A percentile compares a stretch with the other conserved stretches of the same genome.
These are phyloP conservation scores for Nyctibius bracteatus DNA, from an alignment of 2,113 vertebrate genomes.

Conservation along the genomic window DNA sequence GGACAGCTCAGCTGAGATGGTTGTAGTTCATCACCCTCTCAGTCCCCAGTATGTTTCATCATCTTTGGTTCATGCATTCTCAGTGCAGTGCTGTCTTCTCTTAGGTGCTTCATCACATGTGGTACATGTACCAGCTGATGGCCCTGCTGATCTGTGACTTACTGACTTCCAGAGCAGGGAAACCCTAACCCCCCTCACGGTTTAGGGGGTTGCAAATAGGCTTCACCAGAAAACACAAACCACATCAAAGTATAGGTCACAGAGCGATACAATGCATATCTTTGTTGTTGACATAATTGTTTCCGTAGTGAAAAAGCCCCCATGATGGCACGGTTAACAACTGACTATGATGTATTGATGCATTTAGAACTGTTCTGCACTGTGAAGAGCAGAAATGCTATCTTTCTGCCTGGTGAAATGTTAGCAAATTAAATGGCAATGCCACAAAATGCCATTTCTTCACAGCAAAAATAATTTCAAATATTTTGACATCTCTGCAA, in stretches of 20 bases:
- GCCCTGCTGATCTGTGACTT: background rate
- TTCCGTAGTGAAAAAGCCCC: background rate
- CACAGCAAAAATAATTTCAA: background rate
- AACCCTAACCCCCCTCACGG: rapidly evolving
- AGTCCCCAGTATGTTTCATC: background rate
- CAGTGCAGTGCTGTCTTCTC: background rate
- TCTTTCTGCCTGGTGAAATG: background rate
- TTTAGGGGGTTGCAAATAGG: background rate
- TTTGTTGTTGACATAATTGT: background rate
- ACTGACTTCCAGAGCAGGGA: background rate
- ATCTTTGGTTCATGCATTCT: background rate
- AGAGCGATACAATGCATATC: background rate
- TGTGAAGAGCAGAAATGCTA: background rate
- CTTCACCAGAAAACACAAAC: background rate
- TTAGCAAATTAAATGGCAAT: background rate
- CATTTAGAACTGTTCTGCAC: background rate
- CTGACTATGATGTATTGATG: background rate
- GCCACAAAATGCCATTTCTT: background rate
- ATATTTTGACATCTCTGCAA: background rate
- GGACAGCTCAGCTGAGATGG: background rate
- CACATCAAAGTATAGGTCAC: background rate
- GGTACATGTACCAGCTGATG: background rate
- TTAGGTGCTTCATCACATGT: background rate
- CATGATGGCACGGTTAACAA: background rate
- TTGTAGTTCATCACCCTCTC: background rate